Conservation (phyloP, 2,797 vertebrate species). For the Mormyrus hasselquistii region DNA sequence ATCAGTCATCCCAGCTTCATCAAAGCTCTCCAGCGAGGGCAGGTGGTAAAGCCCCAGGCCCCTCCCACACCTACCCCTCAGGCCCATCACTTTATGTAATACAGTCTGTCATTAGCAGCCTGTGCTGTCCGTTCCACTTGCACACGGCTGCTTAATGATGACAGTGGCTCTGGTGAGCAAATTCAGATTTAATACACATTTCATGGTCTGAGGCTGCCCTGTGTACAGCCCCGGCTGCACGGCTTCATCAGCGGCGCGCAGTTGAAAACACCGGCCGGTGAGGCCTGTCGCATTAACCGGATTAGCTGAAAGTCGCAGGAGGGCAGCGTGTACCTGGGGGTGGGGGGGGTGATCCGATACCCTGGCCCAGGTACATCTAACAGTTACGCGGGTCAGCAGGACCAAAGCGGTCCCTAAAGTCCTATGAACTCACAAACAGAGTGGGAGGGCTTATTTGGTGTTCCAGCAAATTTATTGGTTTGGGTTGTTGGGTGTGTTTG, state of each 20-base stretch:
- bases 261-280: background rate
- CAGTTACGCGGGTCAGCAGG: background rate
- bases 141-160: background rate
- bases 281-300: background rate
- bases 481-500: background rate
- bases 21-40: background rate
- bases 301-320: background rate
- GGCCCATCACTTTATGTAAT: background rate
- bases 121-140: background rate
- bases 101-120: background rate
- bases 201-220: background rate
- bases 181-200: slow-evolving; percentile 12
- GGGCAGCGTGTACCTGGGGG: background rate
- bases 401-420: background rate
- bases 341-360: background rate
- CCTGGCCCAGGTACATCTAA: background rate
- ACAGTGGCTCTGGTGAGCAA: background rate
- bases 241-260: background rate
- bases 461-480: background rate
- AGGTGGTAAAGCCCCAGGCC: background rate
- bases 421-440: background rate
- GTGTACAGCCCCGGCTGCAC: background rate
- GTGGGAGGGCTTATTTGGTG: background rate
- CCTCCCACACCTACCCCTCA: background rate
- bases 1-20: background rate